Evolutionary conservation across 2,888 invertebrate species (phyloP), one percentile per base, ranked within the genome.

Genomic region (Torymus auratus): DNA sequence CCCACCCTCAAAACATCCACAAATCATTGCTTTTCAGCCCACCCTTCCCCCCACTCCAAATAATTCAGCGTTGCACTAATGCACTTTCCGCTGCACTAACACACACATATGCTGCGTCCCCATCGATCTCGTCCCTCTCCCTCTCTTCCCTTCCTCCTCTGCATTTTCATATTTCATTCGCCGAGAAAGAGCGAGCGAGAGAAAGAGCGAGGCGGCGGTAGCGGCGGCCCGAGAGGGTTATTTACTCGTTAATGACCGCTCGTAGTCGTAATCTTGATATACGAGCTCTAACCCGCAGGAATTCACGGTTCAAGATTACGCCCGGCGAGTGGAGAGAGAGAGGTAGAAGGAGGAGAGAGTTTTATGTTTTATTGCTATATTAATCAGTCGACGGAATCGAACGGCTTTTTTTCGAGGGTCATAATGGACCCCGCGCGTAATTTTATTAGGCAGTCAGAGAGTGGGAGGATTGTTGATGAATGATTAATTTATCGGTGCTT

Each of bases 191-290:
- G 60, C 28, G 55, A 72, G 62, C 10, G 72, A 62, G n/a, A 53
- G 77, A 50, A 50, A 55, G 53, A 69, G 61, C 50, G 75, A 20
- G 13, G 41, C 41, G 7, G 41, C 7, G 10, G 41, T 7, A 41
- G 41, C 41, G 14, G 61, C 41, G 14, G 23, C 60, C 17, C 67
- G 61, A 72, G 65, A 67, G 78, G 62, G 72, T 73, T 78, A 73
- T 78, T 78, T 78, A 78, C 78, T 78, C 68, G 78, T 73, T 78
- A 78, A 78, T 78, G 73, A 73, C 78, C 73, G 58, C 56, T 62
- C 62, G 50, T 62, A 70, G 70, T 71, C 70, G 64, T 71, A 70
- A 77, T 77, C 77, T 70, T 71, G 70, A 77, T 77, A 77, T 77
- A 77, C 77, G 77, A 77, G 77, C 56, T 67, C 58, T 58, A 74